Evolutionary conservation across 2,113 vertebrate species (phyloP).

Genomic region (Anser cygnoides): DNA sequence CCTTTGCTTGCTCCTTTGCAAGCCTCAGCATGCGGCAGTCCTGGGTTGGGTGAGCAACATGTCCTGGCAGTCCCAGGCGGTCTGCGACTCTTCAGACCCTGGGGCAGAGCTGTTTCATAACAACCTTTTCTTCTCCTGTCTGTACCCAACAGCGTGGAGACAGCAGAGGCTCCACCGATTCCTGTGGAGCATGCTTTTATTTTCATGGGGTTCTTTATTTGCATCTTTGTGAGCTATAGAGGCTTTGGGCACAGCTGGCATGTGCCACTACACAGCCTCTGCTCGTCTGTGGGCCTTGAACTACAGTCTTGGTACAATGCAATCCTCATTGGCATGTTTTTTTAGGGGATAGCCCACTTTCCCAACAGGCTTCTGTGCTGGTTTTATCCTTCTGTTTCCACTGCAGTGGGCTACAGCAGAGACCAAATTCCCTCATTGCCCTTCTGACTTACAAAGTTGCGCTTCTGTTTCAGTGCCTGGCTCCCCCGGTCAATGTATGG

Average conservation of each 20-base stretch:
- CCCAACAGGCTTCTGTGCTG: background rate
- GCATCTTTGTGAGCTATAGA: background rate
- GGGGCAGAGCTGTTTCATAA: background rate
- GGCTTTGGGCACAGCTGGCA: background rate
- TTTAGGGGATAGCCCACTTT: background rate
- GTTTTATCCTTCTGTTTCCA: constrained; percentile 16
- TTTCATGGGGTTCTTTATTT: background rate
- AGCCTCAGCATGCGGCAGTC: background rate
- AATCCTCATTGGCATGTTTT: fast-evolving
- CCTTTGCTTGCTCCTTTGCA: background rate
- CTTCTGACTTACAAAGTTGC: background rate
- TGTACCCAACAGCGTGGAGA: background rate
- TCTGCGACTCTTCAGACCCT: background rate
- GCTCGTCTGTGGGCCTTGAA: background rate
- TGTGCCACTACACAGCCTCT: background rate
- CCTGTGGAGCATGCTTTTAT: background rate
- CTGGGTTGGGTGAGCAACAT: fast-evolving
- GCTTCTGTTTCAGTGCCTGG: constrained; percentile 25
- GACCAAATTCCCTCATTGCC: background rate
- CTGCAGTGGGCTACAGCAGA: background rate
- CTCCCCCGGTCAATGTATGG: background rate
- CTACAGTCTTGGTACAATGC: background rate
- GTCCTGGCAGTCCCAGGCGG: background rate
- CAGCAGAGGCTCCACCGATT: background rate
- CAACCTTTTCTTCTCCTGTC: background rate